Evolutionary conservation across 2,797 vertebrate genomes (phyloP), one percentile per base, ranked within the genome.

Genomic region (Rhinichthys osculus): DNA sequence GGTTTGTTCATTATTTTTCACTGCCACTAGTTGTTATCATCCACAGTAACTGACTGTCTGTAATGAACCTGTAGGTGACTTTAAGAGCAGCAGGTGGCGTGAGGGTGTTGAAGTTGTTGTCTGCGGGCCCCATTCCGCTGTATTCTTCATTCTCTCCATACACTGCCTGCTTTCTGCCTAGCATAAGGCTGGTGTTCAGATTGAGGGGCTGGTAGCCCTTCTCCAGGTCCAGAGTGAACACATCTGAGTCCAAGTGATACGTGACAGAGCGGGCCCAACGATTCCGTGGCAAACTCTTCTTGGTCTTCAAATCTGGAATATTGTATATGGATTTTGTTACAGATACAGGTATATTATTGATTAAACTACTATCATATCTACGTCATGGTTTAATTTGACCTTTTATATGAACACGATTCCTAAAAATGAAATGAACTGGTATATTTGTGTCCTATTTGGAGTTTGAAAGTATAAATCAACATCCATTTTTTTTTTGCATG

Each of bases 31-130:
- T 13, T 76, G 47, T 35, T 35, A 52, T 52, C 33, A 77, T 59
- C 33, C 52, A 40, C 21, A 38, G 23, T 38, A 59, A 78, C 7
- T 7, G 50, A 57, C 30, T 50, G 23, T 82, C 5, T 40, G 38
- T 40, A 2, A 11, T 27, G 42, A 44, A 98, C 97, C 97, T 97
- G 92, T 98, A 97, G 21, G 98, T 99, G 90, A 99, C 98, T 95
- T 98, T 99, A 67, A 99, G 96, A 50, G 97, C 94, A 85, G 95
- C 94, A 42, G 96, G 91, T 73, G 95, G 91, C 2, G 94, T 89
- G 13, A 95, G 92, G 77, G 94, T 96, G 84, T 90, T 91, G 4
- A 95, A 92, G 77, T 94, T 96, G 78, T 87, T 90, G 6, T 89
- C 94, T 85, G 93, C 92, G 74, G 95, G 93, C n/a, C 95, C 97